phyloP scores from a whole-genome alignment of 2,113 vertebrate species.

The Cyanistes caeruleus region DNA sequence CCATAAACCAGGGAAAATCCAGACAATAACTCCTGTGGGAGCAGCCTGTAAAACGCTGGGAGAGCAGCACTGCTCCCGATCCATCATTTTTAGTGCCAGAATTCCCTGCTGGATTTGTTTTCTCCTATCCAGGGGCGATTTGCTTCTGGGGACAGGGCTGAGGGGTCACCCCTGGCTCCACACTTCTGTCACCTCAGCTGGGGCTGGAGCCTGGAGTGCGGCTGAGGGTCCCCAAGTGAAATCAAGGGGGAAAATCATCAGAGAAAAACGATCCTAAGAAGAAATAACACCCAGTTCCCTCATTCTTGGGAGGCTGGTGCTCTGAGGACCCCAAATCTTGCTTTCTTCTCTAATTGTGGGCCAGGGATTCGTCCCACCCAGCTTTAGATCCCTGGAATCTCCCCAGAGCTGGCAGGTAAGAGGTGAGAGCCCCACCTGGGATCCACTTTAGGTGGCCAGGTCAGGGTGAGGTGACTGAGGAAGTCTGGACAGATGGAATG shows the following conservation, averaged over 20 bases:
- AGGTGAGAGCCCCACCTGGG: neutral
- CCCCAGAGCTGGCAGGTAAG: neutral
- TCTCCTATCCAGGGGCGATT: neutral
- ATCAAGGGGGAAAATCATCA: neutral
- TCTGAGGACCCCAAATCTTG: neutral
- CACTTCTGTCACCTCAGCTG: neutral
- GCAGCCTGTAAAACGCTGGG: neutral
- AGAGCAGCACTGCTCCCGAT: neutral
- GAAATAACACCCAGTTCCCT: neutral
- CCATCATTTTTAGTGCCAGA: neutral
- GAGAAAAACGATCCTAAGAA: neutral
- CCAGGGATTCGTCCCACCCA: neutral
- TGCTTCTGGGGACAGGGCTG: neutral
- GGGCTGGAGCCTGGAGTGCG: neutral
- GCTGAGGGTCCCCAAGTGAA: fast-evolving
- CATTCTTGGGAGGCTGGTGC: fast-evolving
- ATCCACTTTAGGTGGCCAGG: neutral
- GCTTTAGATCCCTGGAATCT: neutral
- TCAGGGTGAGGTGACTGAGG: neutral
- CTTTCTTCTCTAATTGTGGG: fast-evolving
- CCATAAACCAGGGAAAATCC: neutral
- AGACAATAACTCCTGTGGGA: neutral
- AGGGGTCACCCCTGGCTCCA: neutral
- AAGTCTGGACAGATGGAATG: neutral
- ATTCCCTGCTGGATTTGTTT: neutral